Conservation (phyloP, 2,888 invertebrate genomes). For the Pseudoips prasinana region DNA sequence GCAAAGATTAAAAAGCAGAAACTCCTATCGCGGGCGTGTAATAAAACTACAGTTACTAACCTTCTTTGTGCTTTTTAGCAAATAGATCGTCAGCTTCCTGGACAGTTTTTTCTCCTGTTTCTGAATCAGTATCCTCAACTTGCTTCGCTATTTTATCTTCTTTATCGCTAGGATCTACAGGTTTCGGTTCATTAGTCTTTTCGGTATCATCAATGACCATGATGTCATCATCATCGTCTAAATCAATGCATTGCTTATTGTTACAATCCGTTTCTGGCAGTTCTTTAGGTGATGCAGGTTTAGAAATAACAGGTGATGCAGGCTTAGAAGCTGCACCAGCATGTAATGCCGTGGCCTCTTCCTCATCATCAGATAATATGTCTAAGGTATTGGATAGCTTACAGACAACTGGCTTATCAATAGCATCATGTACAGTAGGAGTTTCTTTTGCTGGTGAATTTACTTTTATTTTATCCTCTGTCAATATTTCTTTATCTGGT, state of each 20-base stretch:
- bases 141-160: constrained; percentile 11
- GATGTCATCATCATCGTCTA: constrained; percentile 71
- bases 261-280: constrained; percentile 9
- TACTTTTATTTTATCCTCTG: background rate
- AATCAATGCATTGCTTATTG: constrained; percentile 55
- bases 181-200: constrained; percentile 22
- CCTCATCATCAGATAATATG: constrained; percentile 70
- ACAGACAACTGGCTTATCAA: constrained; percentile 34
- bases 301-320: background rate
- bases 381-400: constrained; percentile 65
- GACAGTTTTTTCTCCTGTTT: constrained; percentile 23
- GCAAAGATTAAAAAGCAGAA: no score
- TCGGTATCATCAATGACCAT: constrained; percentile 63
- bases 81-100: constrained; percentile 15
- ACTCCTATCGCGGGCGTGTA: no score
- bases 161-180: constrained; percentile 16
- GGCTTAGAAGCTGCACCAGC: background rate
- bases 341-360: constrained; percentile 18
- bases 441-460: background rate
- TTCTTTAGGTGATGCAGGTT: constrained; percentile 10
- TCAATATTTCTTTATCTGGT: background rate
- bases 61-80: constrained; percentile 26
- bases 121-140: constrained; percentile 17
- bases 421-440: background rate
- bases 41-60: constrained; percentile 20